A percentile compares a stretch with the other conserved stretches of the same genome.
Conservation (phyloP, 2,888 invertebrate genomes). For the Synergus itoensis region DNA sequence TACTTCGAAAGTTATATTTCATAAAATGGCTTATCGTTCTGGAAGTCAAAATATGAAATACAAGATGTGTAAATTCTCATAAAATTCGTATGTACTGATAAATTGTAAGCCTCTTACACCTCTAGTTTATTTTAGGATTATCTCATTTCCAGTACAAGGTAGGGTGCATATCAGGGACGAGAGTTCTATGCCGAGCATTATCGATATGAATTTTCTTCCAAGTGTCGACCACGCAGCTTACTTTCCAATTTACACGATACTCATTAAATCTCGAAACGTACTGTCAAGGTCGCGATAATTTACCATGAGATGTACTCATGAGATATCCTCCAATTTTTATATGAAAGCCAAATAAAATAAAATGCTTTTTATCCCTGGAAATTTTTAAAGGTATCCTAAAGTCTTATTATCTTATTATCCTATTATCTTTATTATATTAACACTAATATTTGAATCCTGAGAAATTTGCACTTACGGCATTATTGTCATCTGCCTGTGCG, state of each 20-base stretch:
- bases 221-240: background rate
- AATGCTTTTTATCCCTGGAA: background rate
- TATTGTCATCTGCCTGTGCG: slow-evolving; percentile 71
- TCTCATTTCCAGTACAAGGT: background rate
- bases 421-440: too few relatives aligned
- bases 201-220: background rate
- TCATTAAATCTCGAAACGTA: background rate
- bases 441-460: background rate
- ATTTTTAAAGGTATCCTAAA: background rate
- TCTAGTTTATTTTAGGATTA: slow-evolving; percentile 2
- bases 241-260: background rate
- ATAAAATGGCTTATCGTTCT: too few relatives aligned
- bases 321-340: background rate
- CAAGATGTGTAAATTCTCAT: background rate
- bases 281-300: background rate
- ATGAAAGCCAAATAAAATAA: background rate
- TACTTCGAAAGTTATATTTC: too few relatives aligned
- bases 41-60: background rate
- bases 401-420: too few relatives aligned
- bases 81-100: background rate
- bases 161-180: background rate
- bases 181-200: background rate
- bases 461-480: slow-evolving; percentile 64
- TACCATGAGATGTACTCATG: background rate
- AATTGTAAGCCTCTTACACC: background rate